These are phyloP conservation scores for Siniperca obscura DNA, from an alignment of 2,797 vertebrate species.

Conservation along the genomic window DNA sequence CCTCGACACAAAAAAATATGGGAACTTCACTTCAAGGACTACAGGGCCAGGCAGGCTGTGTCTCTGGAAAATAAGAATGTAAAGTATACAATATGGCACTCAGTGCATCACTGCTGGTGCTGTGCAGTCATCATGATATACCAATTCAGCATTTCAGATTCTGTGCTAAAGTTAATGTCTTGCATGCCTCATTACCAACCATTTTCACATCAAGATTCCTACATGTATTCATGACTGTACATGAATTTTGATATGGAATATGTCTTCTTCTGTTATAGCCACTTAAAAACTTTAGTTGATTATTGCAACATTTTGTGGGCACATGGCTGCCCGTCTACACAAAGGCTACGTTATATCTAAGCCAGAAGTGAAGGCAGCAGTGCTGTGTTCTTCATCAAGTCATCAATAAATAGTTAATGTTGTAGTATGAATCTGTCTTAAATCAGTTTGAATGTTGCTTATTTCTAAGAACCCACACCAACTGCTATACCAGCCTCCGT, in stretches of 20 bases:
- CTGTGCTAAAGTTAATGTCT: not conserved
- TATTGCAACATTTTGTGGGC: not conserved
- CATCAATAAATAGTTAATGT: not conserved
- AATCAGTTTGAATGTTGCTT: not conserved
- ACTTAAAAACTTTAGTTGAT: not conserved
- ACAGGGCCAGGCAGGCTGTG: no score
- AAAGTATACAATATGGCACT: not conserved
- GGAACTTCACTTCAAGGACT: constrained; percentile 46
- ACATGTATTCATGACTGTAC: not conserved
- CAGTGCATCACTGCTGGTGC: not conserved
- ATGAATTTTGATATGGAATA: not conserved
- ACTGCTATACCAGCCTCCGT: not conserved
- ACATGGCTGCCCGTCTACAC: not conserved
- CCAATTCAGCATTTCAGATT: not conserved
- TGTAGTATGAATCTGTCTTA: not conserved
- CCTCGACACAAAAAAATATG: constrained; percentile 32
- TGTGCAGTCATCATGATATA: not conserved
- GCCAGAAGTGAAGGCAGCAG: not conserved
- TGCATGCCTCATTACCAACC: not conserved
- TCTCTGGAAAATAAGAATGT: constrained; percentile 11
- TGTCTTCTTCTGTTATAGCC: not conserved
- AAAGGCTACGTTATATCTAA: not conserved
- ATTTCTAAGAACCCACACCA: not conserved
- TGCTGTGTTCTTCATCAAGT: not conserved
- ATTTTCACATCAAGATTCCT: not conserved